phyloP scores from a whole-genome alignment of 2,888 invertebrate species.

The Dilophus febrilis region DNA sequence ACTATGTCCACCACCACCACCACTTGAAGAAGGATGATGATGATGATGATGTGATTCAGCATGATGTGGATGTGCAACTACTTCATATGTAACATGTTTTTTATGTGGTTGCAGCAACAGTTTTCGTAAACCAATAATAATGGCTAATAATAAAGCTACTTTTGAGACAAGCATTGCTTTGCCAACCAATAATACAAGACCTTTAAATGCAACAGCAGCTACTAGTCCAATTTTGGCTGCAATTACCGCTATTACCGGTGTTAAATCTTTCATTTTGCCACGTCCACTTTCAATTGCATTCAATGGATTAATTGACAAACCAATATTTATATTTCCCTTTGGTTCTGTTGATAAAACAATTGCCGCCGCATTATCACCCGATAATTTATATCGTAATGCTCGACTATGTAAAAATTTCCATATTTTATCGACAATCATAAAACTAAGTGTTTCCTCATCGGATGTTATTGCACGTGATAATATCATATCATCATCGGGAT shows the following conservation, averaged over 20 bases:
- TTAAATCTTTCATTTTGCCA: slow-evolving; percentile 55
- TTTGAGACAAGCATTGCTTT: slow-evolving; percentile 73
- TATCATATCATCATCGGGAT: slow-evolving; percentile 39
- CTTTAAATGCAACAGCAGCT: slow-evolving; percentile 65
- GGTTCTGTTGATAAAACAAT: slow-evolving; percentile 54
- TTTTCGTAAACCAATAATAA: slow-evolving; percentile 68
- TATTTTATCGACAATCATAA: slow-evolving; percentile 53
- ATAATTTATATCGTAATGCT: slow-evolving; percentile 57
- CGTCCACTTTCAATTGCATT: slow-evolving; percentile 44
- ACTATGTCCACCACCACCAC: slow-evolving; percentile 28
- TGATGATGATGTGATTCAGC: slow-evolving; percentile 36
- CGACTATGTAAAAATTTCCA: slow-evolving; percentile 61
- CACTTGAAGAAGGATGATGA: slow-evolving; percentile 28
- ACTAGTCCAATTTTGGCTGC: slow-evolving; percentile 67
- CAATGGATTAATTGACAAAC: slow-evolving; percentile 49
- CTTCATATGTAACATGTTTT: slow-evolving; percentile 51
- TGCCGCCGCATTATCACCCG: slow-evolving; percentile 67
- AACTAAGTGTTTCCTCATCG: slow-evolving; percentile 41
- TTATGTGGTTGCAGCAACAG: slow-evolving; percentile 60
- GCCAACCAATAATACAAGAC: slow-evolving; percentile 61
- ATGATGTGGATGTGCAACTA: slow-evolving; percentile 54
- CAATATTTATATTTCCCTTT: slow-evolving; percentile 39
- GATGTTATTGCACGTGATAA: slow-evolving; percentile 31
- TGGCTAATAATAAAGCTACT: slow-evolving; percentile 62
- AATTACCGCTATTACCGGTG: slow-evolving; percentile 53